Conservation (phyloP, 2,113 vertebrate species). For the Xenopus laevis region DNA sequence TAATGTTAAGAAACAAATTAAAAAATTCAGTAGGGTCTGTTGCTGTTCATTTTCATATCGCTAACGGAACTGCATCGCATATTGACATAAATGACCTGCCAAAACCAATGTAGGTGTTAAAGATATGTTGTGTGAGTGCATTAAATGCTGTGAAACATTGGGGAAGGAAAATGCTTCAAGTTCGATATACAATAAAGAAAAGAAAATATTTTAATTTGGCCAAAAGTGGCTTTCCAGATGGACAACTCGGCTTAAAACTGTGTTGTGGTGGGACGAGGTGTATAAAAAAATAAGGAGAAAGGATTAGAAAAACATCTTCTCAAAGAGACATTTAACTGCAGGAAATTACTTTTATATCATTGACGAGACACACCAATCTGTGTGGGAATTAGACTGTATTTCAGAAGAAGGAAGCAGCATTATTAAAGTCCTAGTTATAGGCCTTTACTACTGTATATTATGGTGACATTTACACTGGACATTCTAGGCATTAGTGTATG, state of each 20-base stretch:
- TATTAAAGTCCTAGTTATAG: no score
- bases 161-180: neutral
- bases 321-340: neutral
- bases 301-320: neutral
- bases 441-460: no score
- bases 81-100: constrained; percentile 19
- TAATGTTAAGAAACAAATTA: constrained; percentile 23
- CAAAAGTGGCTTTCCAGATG: neutral
- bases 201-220: neutral
- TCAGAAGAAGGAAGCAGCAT: no score
- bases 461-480: no score
- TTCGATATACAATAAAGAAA: neutral
- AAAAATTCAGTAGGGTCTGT: constrained; percentile 15
- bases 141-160: neutral
- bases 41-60: constrained; percentile 1
- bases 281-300: neutral
- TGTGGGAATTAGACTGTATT: neutral
- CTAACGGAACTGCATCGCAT: constrained; percentile 1
- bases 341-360: neutral
- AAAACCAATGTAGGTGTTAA: constrained; percentile 18
- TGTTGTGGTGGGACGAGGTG: neutral
- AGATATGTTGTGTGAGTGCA: constrained; percentile 4
- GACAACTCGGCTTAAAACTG: neutral
- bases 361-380: neutral
- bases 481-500: no score